phyloP scores from a whole-genome alignment of 2,888 invertebrate genomes.

The Meiosimyza platycephala region DNA sequence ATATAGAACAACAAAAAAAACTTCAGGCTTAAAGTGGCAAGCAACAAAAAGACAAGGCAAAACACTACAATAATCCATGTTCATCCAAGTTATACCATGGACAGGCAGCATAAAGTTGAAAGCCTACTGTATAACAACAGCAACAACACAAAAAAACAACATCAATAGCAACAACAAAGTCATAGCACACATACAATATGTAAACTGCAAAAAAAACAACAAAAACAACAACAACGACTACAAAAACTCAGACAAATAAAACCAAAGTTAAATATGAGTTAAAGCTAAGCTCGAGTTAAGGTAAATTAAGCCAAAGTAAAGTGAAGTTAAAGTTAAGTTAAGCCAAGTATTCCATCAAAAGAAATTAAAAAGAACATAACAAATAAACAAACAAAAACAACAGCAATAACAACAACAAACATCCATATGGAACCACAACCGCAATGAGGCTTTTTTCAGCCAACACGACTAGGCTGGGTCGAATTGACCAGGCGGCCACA shows the following conservation, averaged over 20 bases:
- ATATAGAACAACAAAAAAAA: too few relatives aligned
- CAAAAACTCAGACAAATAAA: slow-evolving; percentile 1
- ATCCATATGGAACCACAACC: slow-evolving; percentile 38
- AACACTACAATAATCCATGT: slow-evolving; percentile 10
- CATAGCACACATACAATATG: neutral
- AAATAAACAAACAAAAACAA: slow-evolving; percentile 29
- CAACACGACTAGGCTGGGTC: too few relatives aligned
- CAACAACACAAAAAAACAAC: slow-evolving; percentile 26
- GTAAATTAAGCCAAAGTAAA: slow-evolving; percentile 17
- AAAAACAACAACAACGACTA: slow-evolving; percentile 9
- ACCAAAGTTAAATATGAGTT: slow-evolving; percentile 20
- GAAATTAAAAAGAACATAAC: slow-evolving; percentile 26
- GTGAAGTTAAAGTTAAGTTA: neutral
- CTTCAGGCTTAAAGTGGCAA: neutral
- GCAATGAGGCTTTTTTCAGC: slow-evolving; percentile 38
- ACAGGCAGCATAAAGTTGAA: neutral
- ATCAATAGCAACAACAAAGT: slow-evolving; percentile 1
- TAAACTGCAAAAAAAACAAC: neutral
- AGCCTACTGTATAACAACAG: slow-evolving; percentile 13
- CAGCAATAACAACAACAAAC: slow-evolving; percentile 23
- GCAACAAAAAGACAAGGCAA: slow-evolving; percentile 17
- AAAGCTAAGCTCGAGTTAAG: slow-evolving; percentile 16
- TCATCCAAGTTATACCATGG: neutral
- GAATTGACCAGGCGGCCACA: slow-evolving; percentile 12
- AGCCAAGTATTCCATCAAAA: slow-evolving; percentile 22